phyloP scores from a whole-genome alignment of 2,888 invertebrate genomes.

The Lydus trimaculatus region DNA sequence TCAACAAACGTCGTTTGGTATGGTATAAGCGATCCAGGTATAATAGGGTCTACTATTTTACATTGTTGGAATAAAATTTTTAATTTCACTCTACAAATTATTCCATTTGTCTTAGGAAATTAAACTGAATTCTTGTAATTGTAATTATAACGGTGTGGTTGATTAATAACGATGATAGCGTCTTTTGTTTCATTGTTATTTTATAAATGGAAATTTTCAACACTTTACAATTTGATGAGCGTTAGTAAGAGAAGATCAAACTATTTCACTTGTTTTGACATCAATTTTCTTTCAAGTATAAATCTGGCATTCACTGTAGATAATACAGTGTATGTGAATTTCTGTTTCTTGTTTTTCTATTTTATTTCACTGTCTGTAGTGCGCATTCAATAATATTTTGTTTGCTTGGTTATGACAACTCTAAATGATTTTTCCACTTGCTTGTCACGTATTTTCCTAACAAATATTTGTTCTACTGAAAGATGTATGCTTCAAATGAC shows the following conservation, averaged over 20 bases:
- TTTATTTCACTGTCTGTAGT: constrained; percentile 46
- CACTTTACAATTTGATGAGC: constrained; percentile 24
- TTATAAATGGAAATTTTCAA: constrained; percentile 19
- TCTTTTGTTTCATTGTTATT: constrained; percentile 12
- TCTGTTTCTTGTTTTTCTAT: constrained; percentile 44
- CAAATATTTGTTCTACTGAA: constrained; percentile 41
- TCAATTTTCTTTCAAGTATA: constrained; percentile 32
- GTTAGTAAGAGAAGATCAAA: constrained; percentile 33
- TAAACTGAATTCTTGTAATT: constrained; percentile 33
- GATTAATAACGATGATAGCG: constrained; percentile 21
- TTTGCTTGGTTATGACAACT: constrained; percentile 51
- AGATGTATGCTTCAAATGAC: constrained; percentile 27
- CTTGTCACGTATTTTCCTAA: constrained; percentile 42
- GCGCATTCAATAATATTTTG: constrained; percentile 48
- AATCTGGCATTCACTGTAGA: constrained; percentile 38
- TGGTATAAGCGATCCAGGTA: not conserved
- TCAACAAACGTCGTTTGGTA: constrained; percentile 24
- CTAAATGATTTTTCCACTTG: constrained; percentile 48
- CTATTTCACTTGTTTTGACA: constrained; percentile 38
- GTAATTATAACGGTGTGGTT: constrained; percentile 29
- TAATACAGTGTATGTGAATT: constrained; percentile 54
- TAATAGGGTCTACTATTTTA: not conserved
- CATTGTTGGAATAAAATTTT: constrained; percentile 13
- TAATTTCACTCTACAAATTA: constrained; percentile 35
- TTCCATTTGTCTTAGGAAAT: constrained; percentile 48